Evolutionary conservation across 2,888 invertebrate genomes (phyloP), one percentile per base, ranked within the genome.

Genomic region (Autographa gamma): DNA sequence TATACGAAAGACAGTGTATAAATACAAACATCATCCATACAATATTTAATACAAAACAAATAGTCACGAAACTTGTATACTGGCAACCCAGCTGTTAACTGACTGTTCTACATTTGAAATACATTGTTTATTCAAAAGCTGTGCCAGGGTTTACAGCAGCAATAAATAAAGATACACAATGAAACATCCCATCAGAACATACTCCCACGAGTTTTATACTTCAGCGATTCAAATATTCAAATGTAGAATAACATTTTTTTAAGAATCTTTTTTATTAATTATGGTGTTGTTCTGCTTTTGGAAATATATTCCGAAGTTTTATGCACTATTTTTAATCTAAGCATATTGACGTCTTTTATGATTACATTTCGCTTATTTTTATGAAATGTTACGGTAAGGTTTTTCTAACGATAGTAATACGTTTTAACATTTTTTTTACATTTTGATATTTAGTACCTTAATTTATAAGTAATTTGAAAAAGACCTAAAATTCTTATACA

Each of bases 81-180:
- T 64, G 74, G 67, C 75, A 74, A 70, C 61, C 60, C 54, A 73
- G 71, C 71, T 80, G 74, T 60, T 66, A 61, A 60, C 60, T 58
- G 60, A 60, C 64, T 78, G 73, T 76, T 71, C 73, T 41, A 76
- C 66, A 65, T 80, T 71, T 61, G 18, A 60, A 66, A 68, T 62
- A 65, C 71, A 71, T 70, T 81, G 64, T 81, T 75, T 77, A 76
- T 77, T 63, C 76, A 77, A 71, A 75, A 76, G 32, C 64, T 65
- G 61, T 77, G 69, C 60, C 72, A 61, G 63, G 66, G 66, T 81
- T 79, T 65, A 76, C 68, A 61, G 54, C 60, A 34, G 76, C 71
- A 74, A 79, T 82, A 77, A 81, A 82, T 79, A 76, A 67, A 66
- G 63, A 59, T 67, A 76, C 54, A 75, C 66, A 66, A 82, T 84